Percentiles rank a stretch among this genome's conserved stretches.
Conservation (phyloP, 2,797 vertebrate species). For the Lagodon rhomboides region DNA sequence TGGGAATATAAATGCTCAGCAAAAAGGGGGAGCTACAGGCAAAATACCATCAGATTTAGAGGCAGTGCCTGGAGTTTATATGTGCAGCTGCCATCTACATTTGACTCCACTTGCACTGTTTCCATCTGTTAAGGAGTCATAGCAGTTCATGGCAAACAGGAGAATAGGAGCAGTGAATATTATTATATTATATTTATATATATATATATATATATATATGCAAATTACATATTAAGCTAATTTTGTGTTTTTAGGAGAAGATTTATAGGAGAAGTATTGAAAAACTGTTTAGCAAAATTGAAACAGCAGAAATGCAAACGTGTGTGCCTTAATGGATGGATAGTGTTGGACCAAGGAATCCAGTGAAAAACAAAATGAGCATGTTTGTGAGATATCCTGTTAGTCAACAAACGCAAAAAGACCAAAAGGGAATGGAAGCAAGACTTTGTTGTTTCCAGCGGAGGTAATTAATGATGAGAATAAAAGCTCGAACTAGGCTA, state of each 20-base stretch:
- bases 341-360: background rate
- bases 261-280: too few species aligned
- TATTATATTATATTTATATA: too few species aligned
- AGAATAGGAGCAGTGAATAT: background rate
- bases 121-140: background rate
- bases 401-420: background rate
- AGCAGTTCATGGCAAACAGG: background rate
- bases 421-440: background rate
- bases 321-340: too few species aligned
- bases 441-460: background rate
- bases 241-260: background rate
- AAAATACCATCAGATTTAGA: background rate
- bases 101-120: background rate
- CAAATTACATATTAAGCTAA: background rate
- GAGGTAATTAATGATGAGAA: conserved; percentile 22
- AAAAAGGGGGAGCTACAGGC: background rate
- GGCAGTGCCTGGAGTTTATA: background rate
- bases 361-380: background rate
- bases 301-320: background rate
- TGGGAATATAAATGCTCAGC: background rate
- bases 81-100: background rate
- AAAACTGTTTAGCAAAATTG: background rate
- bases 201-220: background rate
- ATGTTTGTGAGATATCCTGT: background rate
- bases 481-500: background rate